Base-by-base conservation (phyloP, 2,888 invertebrate species). In the Thumatha senex region DNA sequence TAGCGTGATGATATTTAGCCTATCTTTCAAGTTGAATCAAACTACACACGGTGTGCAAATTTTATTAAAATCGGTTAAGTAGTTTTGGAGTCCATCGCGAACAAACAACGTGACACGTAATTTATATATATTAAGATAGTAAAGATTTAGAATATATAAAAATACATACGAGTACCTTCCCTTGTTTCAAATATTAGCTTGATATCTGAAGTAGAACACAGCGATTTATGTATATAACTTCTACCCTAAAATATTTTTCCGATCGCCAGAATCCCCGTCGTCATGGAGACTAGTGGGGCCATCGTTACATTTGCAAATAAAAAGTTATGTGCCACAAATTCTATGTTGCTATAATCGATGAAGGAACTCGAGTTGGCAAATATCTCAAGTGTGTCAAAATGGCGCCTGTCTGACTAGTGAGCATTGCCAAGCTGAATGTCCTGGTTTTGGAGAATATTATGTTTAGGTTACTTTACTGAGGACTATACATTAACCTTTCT, bases 341-440 rank as follows among this genome's bases (percentile, higher is more conserved):
- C 41, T 51, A 40, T 53, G 47, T 51, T 15, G 24, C 47, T 55
- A 41, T 59, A 58, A 67, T 64, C 70, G 52, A 73, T 74, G 63
- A 56, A 62, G 51, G 61, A 63, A 60, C 60, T 63, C 59, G 48
- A 72, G 63, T 86, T 86, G 86, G 86, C 86, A 84, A 65, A 63
- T 68, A 63, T 65, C 62, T 71, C 61, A 80, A 82, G 70, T 82
- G 56, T 78, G 81, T 70, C 80, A 70, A 52, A 46, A 50, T 48
- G 86, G 85, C 84, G 85, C 82, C 85, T 60, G 69, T 67, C 67
- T 67, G 72, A 46, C 70, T 70, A 42, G 57, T 43, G 60, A 66
- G 59, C 64, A 63, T 70, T 73, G 83, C 76, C 77, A 79, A 75
- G 59, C 71, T 63, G 65, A 56, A 72, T 76, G 76, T 76, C 74